Base-by-base conservation (phyloP, 2,888 invertebrate species). In the Meganola albula region DNA sequence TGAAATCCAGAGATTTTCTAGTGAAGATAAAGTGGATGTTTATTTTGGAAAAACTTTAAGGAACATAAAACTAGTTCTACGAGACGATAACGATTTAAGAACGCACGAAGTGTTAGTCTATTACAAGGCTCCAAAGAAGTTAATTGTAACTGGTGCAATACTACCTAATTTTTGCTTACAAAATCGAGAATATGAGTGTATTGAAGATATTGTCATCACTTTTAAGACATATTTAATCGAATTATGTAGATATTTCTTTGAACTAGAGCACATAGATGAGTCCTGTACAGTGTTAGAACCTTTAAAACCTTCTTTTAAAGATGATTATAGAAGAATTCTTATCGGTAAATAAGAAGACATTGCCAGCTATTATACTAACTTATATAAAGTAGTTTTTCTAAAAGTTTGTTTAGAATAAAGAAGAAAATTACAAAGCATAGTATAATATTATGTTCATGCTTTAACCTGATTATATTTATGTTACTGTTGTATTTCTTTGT, bases 261-360 rank as follows among this genome's bases (percentile, higher is more conserved):
- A 78, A 49, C 58, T 85, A 29, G 78, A 80, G 30, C 48, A 46
- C 21, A 73, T 84, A 34, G 76, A 80, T 45, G 41, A 48, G 10
- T 51, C 46, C 33, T 84, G 78, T 50, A 63, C 60, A 8, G 57
- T 85, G 2, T 64, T 76, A 63, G 84, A 85, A 39, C 84, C 84
- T 2, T 23, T 58, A 7, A 56, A 65, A 27, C 67, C 69, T 30
- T 59, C 75, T 22, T 78, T 69, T 31, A 79, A 74, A 54, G 76
- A 83, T 51, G 67, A 77, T 31, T 83, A 64, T 40, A 69, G 84
- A 46, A 74, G 66, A 62, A 74, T 85, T 46, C 41, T 64, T 20
- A 40, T 85, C 31, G 82, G 84, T 84, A 47, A 44, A 35, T 31
- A 30, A n/a, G n/a, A n/a, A n/a, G n/a, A 14, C 13, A 24, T 12